These are phyloP conservation scores for Tholera decimalis DNA, from an alignment of 2,888 invertebrate species.

Conservation along the genomic window DNA sequence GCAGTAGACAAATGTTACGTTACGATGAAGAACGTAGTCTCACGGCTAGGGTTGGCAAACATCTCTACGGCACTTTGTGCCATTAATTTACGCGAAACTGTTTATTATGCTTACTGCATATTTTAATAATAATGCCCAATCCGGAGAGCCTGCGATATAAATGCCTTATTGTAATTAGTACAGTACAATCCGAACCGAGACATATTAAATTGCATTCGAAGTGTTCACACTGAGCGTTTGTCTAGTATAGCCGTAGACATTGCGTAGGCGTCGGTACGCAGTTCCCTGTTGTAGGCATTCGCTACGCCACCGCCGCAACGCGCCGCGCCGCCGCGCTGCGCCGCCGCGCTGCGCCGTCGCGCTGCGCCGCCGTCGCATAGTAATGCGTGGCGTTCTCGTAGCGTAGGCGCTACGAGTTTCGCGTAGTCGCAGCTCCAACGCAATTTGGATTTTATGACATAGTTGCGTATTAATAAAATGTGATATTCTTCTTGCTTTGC, in stretches of 20 bases:
- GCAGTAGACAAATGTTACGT: slow-evolving; percentile 72
- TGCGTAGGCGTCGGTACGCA: slow-evolving; percentile 10
- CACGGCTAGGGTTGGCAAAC: slow-evolving; percentile 57
- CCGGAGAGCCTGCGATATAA: background rate
- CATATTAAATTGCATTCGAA: no score
- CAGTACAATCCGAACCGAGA: no score
- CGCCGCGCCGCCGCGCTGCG: background rate
- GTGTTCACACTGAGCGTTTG: slow-evolving; percentile 9
- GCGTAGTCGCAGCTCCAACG: background rate
- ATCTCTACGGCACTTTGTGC: slow-evolving; percentile 14
- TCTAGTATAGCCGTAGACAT: slow-evolving; percentile 18
- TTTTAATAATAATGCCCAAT: background rate
- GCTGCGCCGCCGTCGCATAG: background rate
- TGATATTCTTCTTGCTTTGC: background rate
- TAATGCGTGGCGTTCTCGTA: background rate
- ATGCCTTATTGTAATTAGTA: background rate
- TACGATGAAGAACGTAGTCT: slow-evolving; percentile 66
- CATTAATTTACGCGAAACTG: slow-evolving; percentile 5
- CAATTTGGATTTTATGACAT: background rate
- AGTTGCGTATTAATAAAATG: background rate
- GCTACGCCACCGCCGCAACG: background rate
- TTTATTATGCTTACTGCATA: background rate
- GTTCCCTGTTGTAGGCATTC: background rate
- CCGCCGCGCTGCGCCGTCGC: background rate
- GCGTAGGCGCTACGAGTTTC: slow-evolving; percentile 11